phyloP scores from a whole-genome alignment of 2,888 invertebrate species.

The Hyles lineata region DNA sequence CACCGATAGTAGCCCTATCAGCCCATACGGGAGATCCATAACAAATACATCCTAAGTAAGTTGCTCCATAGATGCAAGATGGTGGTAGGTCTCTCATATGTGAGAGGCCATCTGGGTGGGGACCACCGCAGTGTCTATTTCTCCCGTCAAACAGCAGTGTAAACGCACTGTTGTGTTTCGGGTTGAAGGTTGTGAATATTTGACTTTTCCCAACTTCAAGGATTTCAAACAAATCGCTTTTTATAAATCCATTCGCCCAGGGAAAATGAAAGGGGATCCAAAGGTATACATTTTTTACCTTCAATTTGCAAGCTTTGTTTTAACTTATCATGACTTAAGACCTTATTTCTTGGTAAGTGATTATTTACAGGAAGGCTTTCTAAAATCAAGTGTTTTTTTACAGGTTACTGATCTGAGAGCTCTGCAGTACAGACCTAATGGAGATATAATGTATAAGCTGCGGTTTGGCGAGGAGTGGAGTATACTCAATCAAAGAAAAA shows the following conservation, averaged over 20 bases:
- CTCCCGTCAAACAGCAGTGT: too few relatives aligned
- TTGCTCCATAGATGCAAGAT: too few relatives aligned
- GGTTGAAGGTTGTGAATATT: conserved; percentile 5
- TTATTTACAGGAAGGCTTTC: not conserved
- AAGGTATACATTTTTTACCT: not conserved
- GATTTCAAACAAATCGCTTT: conserved; percentile 2
- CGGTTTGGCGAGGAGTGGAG: conserved; percentile 1
- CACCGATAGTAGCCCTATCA: too few relatives aligned
- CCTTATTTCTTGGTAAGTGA: not conserved
- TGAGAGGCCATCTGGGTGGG: too few relatives aligned
- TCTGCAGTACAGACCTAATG: conserved; percentile 4
- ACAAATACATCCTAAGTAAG: too few relatives aligned
- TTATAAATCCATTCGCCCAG: conserved; percentile 1
- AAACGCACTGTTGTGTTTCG: too few relatives aligned
- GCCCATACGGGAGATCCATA: too few relatives aligned
- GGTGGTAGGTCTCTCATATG: too few relatives aligned
- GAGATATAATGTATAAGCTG: conserved; percentile 4
- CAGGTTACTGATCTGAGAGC: conserved; percentile 3
- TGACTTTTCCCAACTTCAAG: conserved; percentile 1
- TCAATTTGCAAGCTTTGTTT: conserved; percentile 4
- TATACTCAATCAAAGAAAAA: not conserved
- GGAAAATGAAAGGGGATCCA: conserved; percentile 4
- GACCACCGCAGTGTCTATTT: too few relatives aligned
- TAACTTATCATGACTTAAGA: conserved; percentile 5
- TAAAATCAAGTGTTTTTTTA: conserved; percentile 2